A percentile compares a stretch with the other conserved stretches of the same genome.
Evolutionary conservation across 2,113 vertebrate species (phyloP).

Genomic region (Oreocharis arfaki): DNA sequence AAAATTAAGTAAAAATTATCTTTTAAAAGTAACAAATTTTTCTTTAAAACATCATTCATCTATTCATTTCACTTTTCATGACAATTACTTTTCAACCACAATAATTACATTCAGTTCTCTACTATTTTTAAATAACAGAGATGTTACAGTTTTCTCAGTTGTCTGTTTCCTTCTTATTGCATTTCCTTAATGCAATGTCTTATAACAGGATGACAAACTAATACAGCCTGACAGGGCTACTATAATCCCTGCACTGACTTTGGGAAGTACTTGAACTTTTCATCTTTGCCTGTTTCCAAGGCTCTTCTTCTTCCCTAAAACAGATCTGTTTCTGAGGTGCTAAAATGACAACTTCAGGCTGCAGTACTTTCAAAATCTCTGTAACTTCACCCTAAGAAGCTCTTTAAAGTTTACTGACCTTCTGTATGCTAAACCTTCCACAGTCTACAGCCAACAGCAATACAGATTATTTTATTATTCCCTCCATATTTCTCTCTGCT

Average conservation of each 20-base stretch:
- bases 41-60: background rate
- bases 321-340: background rate
- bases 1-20: background rate
- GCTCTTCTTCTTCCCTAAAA: background rate
- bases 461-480: background rate
- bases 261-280: background rate
- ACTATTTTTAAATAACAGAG: background rate
- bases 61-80: background rate
- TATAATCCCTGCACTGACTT: background rate
- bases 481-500: background rate
- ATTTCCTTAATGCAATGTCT: background rate
- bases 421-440: background rate
- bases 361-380: background rate
- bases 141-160: background rate
- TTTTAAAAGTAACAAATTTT: fast-evolving
- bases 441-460: background rate
- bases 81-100: background rate
- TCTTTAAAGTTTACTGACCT: background rate
- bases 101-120: background rate
- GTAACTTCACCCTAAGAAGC: background rate
- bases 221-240: background rate
- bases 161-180: background rate
- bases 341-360: background rate
- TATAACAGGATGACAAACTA: background rate
- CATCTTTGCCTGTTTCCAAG: background rate